Base-by-base conservation (phyloP, 2,888 invertebrate genomes). In the Chrysolina haemoptera region DNA sequence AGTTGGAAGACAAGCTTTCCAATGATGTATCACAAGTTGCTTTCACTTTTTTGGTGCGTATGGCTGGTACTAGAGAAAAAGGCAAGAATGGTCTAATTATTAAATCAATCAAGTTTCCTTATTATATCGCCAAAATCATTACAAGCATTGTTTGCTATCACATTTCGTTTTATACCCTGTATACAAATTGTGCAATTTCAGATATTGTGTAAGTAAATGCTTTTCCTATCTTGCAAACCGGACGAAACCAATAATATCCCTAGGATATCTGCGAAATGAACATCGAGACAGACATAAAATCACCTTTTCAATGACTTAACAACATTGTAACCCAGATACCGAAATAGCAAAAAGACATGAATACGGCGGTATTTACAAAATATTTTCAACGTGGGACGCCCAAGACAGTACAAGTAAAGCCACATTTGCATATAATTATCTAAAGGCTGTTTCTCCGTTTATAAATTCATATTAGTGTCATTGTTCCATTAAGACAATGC, bases 401-500 rank as follows among this genome's bases (percentile, higher is more conserved):
- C 27, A 59, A 35, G 59, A 59, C n/a, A 59, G 9, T 35, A 27
- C 59, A 35, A 68, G 68, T 68, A 68, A 69, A 69, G 53, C 46
- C 43, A 40, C 62, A 69, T 69, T 69, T 62, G 16, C 69, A 69
- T 69, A 46, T 62, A 62, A 69, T 69, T 69, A 69, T 69, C 69
- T 59, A 59, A 59, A 62, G 68, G 65, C 48, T 71, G 75, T 68
- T 67, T 75, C 72, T 72, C 74, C 78, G 75, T 79, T 82, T 80
- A 80, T 81, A 81, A 81, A 82, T 82, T 79, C 80, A 81, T 79
- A 79, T 78, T 75, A 80, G 77, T 80, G 80, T 82, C 81, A 82
- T 82, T 82, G 82, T 82, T 82, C 75, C 76, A 80, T 79, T 81
- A 81, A 80, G 77, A 82, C 82, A 82, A 82, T 82, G 75, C 80